These are phyloP conservation scores for Notodonta ziczac DNA, from an alignment of 2,888 invertebrate genomes.

Conservation along the genomic window DNA sequence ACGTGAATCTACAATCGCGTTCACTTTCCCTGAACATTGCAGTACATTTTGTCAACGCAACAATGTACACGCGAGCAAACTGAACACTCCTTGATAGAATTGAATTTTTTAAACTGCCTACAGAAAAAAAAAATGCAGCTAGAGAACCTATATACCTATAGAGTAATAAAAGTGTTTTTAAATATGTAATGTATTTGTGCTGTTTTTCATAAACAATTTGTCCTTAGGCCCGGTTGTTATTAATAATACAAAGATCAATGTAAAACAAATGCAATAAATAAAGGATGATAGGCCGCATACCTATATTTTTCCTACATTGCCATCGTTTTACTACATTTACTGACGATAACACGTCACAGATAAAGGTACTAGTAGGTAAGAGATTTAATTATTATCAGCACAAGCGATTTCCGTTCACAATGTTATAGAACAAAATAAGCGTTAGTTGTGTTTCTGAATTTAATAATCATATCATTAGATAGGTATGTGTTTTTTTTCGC, in stretches of 20 bases:
- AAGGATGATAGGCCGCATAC: neutral
- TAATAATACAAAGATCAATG: neutral
- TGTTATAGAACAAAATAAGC: neutral
- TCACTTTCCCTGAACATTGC: slow-evolving; percentile 29
- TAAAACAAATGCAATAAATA: neutral
- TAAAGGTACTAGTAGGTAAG: slow-evolving; percentile 32
- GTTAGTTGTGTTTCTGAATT: neutral
- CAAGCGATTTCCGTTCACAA: slow-evolving; percentile 29
- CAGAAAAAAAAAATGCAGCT: neutral
- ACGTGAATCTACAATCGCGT: slow-evolving; percentile 7
- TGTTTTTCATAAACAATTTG: neutral
- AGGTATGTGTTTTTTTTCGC: slow-evolving; percentile 1
- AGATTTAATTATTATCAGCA: slow-evolving; percentile 39
- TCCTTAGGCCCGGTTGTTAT: neutral
- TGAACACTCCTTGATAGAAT: neutral
- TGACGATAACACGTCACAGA: slow-evolving; percentile 41
- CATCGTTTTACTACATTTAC: neutral
- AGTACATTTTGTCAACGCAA: slow-evolving; percentile 7
- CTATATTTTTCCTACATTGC: neutral
- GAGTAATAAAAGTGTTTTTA: no score
- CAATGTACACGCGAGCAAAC: neutral
- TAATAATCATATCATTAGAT: neutral
- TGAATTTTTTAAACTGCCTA: neutral
- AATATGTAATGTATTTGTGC: neutral
- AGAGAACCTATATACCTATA: no score